Base-by-base conservation (phyloP, 2,888 invertebrate species). In the Dynastes maya region DNA sequence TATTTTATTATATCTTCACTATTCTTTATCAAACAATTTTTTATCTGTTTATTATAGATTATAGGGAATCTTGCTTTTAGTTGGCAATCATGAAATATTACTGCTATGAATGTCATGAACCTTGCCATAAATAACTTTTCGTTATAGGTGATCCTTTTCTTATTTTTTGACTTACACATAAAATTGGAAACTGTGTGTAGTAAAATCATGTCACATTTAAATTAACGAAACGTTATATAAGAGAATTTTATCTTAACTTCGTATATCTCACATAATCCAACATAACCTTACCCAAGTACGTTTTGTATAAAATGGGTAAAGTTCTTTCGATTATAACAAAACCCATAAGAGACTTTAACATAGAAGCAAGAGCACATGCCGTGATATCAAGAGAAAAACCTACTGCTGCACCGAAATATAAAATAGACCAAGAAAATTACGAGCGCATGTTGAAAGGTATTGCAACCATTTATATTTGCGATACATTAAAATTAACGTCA, bases 331-430 rank as follows among this genome's bases (percentile, higher is more conserved):
- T 65, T 22, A 88, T 93, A 70, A 88, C 90, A 32, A 89, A 92
- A 80, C 93, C 94, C 22, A 81, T 91, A 16, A 92, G 92, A 86
- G 91, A 93, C 37, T 95, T 93, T 84, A 96, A 96, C 88, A 91
- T 94, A 1, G 96, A 95, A 86, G 93, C 91, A 87, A 92, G 96
- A 80, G 95, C 95, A 37, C 93, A 94, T 84, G 93, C 92, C 84
- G 88, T 93, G 27, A 91, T 96, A 82, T 91, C 92, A 0, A 90
- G 90, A 85, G 92, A 93, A 64, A 88, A 88, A 80, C 90, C 91
- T 22, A 89, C 89, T 51, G 91, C 93, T 40, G 95, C 96, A n/a
- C 96, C 96, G 0, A 91, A 89, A 84, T 92, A 92, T 87, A 90
- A 92, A 32, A 88, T 91, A 1, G 92, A 92, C 81, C 82, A 92